Evolutionary conservation across 2,113 vertebrate genomes (phyloP), one percentile per base, ranked within the genome.

Genomic region (Macrotus californicus): DNA sequence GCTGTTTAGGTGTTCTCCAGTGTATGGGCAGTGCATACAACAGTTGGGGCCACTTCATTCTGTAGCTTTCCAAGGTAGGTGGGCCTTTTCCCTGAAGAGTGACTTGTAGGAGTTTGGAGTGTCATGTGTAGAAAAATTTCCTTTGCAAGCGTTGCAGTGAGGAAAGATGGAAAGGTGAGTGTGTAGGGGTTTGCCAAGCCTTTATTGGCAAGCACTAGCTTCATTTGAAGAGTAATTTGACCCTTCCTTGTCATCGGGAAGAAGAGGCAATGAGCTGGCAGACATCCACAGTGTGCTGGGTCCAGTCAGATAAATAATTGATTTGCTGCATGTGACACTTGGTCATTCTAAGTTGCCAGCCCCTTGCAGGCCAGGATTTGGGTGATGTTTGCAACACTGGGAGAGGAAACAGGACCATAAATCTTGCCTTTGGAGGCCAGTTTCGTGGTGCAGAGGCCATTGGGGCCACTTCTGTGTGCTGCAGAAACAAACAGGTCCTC

Each of bases 381-480:
- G 95, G 12, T 86, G 93, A 93, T 95, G 94, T 95, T 85, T 91
- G 56, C 94, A 89, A 73, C 90, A 56, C 66, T 81, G 87, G 73
- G 59, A 92, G 90, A 97, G 96, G 79, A 97, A 80, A 95, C 96
- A 93, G 86, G 85, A 95, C 97, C 97, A 96, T 95, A 69, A 97
- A 93, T 95, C 83, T 94, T 89, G 93, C 95, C 54, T 93, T 96
- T 89, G 64, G 0, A 1, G 94, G 7, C n/a, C 86, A 70, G 77
- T 79, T 52, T 75, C 36, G 1, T 96, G 96, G 81, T 89, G 76
- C 73, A 82, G 93, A 67, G 82, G 94, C 96, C 96, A 96, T 81
- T 15, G 59, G 85, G 94, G 76, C 95, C 95, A 95, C 92, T 21
- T 43, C 87, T 94, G 95, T 93, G 87, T 88, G 95, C 94, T 82